phyloP scores from a whole-genome alignment of 1,140 invertebrate species.

The Cryptotermes secundus region DNA sequence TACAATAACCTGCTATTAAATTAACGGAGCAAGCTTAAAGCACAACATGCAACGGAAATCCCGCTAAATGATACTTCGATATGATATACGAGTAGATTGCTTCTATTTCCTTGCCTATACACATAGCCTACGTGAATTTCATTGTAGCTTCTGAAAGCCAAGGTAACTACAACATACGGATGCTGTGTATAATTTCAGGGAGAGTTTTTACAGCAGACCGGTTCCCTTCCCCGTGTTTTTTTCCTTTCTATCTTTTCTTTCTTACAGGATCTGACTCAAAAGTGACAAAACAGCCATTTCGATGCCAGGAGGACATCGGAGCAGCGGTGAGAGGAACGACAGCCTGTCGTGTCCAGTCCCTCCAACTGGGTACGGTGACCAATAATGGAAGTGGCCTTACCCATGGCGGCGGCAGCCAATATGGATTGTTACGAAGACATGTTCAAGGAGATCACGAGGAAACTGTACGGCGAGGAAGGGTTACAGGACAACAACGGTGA shows the following conservation, averaged over 20 bases:
- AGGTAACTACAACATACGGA: no score
- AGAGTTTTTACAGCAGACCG: no score
- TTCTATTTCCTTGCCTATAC: no score
- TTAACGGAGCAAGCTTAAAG: no score
- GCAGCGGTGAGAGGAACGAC: background rate
- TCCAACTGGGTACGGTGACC: conserved; percentile 12
- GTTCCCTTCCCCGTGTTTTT: background rate
- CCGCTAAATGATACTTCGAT: no score
- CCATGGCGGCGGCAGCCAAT: conserved; percentile 51
- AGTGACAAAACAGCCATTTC: background rate
- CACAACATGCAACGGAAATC: no score
- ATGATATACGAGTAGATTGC: no score
- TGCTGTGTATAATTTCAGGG: no score
- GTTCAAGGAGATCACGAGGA: conserved; percentile 87
- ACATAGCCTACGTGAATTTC: no score
- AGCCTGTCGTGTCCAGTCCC: background rate
- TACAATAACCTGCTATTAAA: no score
- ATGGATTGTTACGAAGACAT: conserved; percentile 70
- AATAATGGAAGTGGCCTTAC: conserved; percentile 47
- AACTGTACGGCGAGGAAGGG: conserved; percentile 80
- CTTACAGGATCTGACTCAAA: background rate
- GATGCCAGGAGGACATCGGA: background rate
- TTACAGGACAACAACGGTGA: conserved; percentile 60
- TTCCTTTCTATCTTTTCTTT: background rate
- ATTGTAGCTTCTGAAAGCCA: no score